Base-by-base conservation (phyloP, 2,113 vertebrate genomes). In the Muscicapa adusta region DNA sequence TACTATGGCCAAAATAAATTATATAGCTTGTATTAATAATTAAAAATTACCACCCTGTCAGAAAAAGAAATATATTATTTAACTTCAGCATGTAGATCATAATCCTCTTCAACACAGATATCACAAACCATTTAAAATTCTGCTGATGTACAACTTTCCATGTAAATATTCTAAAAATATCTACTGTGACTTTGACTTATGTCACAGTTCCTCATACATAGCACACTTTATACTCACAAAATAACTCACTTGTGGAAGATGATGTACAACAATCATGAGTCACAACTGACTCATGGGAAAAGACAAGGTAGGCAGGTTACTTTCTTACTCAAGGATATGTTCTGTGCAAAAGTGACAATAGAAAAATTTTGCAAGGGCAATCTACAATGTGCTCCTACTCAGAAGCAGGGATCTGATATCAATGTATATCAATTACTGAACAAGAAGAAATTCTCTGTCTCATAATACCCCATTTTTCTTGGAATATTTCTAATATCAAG, bases 221-320 rank as follows among this genome's bases (percentile, higher is more conserved):
- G 54, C 25, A 83, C 42, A 90, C 31, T 88, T 89, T 10, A 86
- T 23, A 26, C 28, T 85, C 60, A 88, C 48, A 74, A 81, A 93
- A 82, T 38, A 85, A 31, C 45, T 95, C 50, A 76, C 43, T 85
- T 91, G 48, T 88, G 60, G 72, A 94, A 67, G 85, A 96, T 10
- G 8, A 43, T 67, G 78, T 71, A 45, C 47, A 81, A 76, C 53
- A 94, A 70, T 20, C 56, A 47, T 93, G 96, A 96, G 56, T 94
- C 94, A 97, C 63, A 95, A 66, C 17, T 94, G 91, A 96, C 50
- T 96, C 88, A 94, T 3, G 5, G 70, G 53, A 92, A 91, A 91
- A 87, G 43, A 78, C 18, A 29, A 86, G 14, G 38, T n/a, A 88
- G 75, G 67, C 14, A 93, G 48, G 43, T 67, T 74, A 48, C 4